Evolutionary conservation across 2,888 invertebrate species (phyloP).

Genomic region (Eupithecia exiguata): DNA sequence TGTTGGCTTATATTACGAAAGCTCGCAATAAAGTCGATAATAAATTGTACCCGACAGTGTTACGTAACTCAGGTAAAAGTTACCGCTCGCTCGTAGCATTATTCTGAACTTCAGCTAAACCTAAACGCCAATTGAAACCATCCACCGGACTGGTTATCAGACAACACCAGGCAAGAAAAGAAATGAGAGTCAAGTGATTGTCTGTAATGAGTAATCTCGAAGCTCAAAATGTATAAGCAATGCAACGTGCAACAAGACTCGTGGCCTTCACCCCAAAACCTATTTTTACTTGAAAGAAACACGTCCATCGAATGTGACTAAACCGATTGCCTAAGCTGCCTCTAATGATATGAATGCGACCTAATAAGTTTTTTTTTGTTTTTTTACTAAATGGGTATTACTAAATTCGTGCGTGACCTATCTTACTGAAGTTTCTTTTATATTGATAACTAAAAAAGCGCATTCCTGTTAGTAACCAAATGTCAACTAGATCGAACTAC

Average conservation of each 20-base stretch:
- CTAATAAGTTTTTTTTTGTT: slow-evolving; percentile 44
- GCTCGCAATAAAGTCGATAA: slow-evolving; percentile 75
- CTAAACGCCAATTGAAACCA: slow-evolving; percentile 39
- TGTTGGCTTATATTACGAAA: slow-evolving; percentile 77
- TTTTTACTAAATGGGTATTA: slow-evolving; percentile 43
- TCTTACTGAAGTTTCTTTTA: slow-evolving; percentile 39
- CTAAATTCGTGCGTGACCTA: slow-evolving; percentile 55
- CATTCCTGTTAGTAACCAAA: not conserved
- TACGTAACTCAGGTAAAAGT: slow-evolving; percentile 81
- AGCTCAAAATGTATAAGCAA: slow-evolving; percentile 34
- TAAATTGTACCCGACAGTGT: slow-evolving; percentile 77
- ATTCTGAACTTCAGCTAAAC: slow-evolving; percentile 72
- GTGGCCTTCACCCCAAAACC: slow-evolving; percentile 72
- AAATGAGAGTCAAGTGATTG: slow-evolving; percentile 33
- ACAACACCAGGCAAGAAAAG: slow-evolving; percentile 27
- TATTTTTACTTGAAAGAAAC: slow-evolving; percentile 67
- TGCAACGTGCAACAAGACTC: slow-evolving; percentile 46
- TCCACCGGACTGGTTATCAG: slow-evolving; percentile 30
- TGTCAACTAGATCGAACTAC: not conserved
- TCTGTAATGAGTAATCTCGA: slow-evolving; percentile 37
- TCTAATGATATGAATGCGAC: slow-evolving; percentile 51
- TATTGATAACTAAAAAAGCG: slow-evolving; percentile 18
- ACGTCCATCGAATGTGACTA: slow-evolving; percentile 64
- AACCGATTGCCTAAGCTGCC: slow-evolving; percentile 58
- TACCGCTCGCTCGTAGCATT: slow-evolving; percentile 70